Evolutionary conservation across 2,888 invertebrate genomes (phyloP), one percentile per base, ranked within the genome.

Genomic region (Microctonus aethiopoides): DNA sequence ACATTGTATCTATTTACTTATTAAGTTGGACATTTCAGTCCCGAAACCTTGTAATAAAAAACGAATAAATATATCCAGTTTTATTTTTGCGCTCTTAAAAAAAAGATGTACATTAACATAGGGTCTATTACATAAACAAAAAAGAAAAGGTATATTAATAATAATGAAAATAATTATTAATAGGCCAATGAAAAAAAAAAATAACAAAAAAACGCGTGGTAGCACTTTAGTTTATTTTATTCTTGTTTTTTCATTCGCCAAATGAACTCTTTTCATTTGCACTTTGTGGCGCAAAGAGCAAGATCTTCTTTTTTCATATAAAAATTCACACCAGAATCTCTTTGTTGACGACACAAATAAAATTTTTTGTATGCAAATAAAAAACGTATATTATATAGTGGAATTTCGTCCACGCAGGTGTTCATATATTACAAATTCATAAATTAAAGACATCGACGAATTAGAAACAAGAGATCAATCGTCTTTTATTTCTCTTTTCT

Each of bases 81-180:
- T 84, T 84, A 81, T 83, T 84, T 84, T 83, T 80, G 80, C 80
- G 81, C 82, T 83, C 82, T 81, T 78, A 81, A 80, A 68, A 54
- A 75, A 73, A 74, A 36, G 11, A 80, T 85, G 84, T 85, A 85
- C 84, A 84, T 84, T 84, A 84, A 84, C 77, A 79, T 84, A 84
- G 84, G 79, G 70, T 81, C 82, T 67, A 71, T 82, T 83, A 81
- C 83, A 82, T 83, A 80, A 83, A 83, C 78, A 77, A 80, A 79
- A 68, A 56, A 29, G 29, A 60, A 24, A 63, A 29, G 29, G 20
- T 84, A 83, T 83, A 84, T 83, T 81, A 83, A 82, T 83, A 84
- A 84, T n/a, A n/a, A n/a, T n/a, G n/a, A 78, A 56, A 76, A 72
- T 75, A 77, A 32, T 32, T 20, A 57, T 57, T 75, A 68, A 75